Percentiles rank a stretch among this genome's conserved stretches.
Evolutionary conservation across 2,113 vertebrate genomes (phyloP).

Genomic region (Arenaria interpres): DNA sequence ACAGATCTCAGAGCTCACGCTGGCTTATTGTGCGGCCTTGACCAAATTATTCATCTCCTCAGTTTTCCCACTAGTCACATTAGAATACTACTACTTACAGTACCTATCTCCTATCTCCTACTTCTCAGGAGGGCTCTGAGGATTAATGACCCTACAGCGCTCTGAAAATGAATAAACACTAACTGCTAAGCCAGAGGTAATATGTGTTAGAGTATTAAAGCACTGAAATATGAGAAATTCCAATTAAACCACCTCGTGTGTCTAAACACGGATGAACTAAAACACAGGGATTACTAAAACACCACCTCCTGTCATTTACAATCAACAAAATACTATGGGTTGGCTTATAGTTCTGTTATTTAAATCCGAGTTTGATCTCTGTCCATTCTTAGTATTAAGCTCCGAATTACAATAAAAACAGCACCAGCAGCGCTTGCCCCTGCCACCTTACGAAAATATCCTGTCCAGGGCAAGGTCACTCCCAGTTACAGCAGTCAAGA

Average conservation of each 20-base stretch:
- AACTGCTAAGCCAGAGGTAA: neutral
- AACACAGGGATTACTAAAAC: neutral
- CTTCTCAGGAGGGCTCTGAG: neutral
- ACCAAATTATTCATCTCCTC: slow-evolving; percentile 7
- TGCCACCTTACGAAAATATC: neutral
- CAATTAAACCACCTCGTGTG: neutral
- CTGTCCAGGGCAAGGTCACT: slow-evolving; percentile 26
- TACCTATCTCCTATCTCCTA: neutral
- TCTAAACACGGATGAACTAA: neutral
- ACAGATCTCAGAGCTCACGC: neutral
- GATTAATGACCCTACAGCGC: slow-evolving; percentile 6
- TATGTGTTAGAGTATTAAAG: neutral
- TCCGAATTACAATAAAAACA: neutral
- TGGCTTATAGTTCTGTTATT: neutral
- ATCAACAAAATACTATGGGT: neutral
- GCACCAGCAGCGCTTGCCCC: neutral
- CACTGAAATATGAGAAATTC: neutral
- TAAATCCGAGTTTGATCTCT: neutral
- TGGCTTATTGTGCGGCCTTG: neutral
- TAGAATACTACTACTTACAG: neutral
- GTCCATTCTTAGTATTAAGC: neutral
- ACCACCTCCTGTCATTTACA: neutral
- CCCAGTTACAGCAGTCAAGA: neutral
- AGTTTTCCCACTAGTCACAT: neutral
- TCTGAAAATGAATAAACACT: slow-evolving; percentile 3